Evolutionary conservation across 2,113 vertebrate species (phyloP), one percentile per base, ranked within the genome.

Genomic region (Donacobius atricapilla): DNA sequence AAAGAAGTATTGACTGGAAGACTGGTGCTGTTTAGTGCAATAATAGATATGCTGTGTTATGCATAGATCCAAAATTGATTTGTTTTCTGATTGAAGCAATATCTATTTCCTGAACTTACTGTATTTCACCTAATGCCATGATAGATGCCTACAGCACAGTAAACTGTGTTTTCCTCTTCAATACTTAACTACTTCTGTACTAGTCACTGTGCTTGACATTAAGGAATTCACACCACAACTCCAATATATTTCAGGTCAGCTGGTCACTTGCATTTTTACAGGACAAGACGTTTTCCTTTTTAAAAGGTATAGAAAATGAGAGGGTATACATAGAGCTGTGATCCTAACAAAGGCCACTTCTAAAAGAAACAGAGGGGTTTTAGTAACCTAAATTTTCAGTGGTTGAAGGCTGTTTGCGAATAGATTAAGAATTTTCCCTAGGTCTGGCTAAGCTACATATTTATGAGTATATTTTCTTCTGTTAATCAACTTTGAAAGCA

Each of bases 51-150:
- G 45, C 58, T 83, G 35, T 51, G 23, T 77, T 92, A 86, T 66
- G 66, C 75, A 92, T 37, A 87, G 90, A 96, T 71, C 71, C 75
- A 83, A 88, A 95, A 95, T 78, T 63, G 82, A 94, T 86, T 88
- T 39, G 4, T 80, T 85, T 97, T 83, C 92, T 88, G 66, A 73
- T 86, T 54, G 50, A 95, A 90, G 66, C 33, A 88, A 61, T 40
- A 50, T 90, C 78, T 76, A 31, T 77, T 93, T 87, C 93, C 75
- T 85, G 64, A 70, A 93, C 25, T 93, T 94, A 25, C 8, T 93
- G 69, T 73, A 85, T 56, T 90, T 95, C 58, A 66, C 22, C 48
- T 33, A 86, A 42, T 39, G 35, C 71, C 61, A 63, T 12, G 51
- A 83, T 21, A 86, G 91, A 90, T 75, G 68, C 82, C 58, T 88